Evolutionary conservation across 2,797 vertebrate species (phyloP), one percentile per base, ranked within the genome.

Genomic region (Antrozous pallidus): DNA sequence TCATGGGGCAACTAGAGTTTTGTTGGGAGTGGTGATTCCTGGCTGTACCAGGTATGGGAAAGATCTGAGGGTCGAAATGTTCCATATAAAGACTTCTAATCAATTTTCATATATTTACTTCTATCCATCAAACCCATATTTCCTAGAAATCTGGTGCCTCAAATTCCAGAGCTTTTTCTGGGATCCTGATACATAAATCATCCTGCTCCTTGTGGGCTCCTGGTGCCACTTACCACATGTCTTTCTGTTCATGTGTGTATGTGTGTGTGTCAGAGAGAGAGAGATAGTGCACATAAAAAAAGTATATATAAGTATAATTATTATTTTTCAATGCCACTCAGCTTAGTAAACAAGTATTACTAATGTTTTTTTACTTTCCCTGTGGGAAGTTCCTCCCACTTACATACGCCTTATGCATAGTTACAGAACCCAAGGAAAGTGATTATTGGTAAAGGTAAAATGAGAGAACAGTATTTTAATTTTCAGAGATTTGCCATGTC

Each of bases 391-490:
- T 3, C 42, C 17, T 70, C 10, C 40, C 22, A 45, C 8, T 81
- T 42, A 38, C 47, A 75, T n/a, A 4, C 5, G 65, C 3, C 47
- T 85, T 65, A 36, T 26, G 18, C 28, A 40, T 63, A 31, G 36
- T 49, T 73, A 69, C 31, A 24, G 8, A 90, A 61, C 63, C 33
- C 12, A 56, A 24, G 8, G 49, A 28, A 81, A 83, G 79, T 49
- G 0, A 54, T 69, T 79, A 63, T 81, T 65, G 3, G 36, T 91
- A 81, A 88, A 85, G 5, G 20, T 36, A 80, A 84, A 94, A 65
- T 7, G 54, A 28, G n/a, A 94, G n/a, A 94, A 74, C 67, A 49
- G 83, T 47, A 83, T 84, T 80, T 94, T 80, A 42, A 77, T 93
- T 88, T 80, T 65, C 17, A 69, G 17, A 70, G 33, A 75, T 40